These are phyloP conservation scores for Centropyge bicolor DNA, from an alignment of 2,797 vertebrate species.

Conservation along the genomic window DNA sequence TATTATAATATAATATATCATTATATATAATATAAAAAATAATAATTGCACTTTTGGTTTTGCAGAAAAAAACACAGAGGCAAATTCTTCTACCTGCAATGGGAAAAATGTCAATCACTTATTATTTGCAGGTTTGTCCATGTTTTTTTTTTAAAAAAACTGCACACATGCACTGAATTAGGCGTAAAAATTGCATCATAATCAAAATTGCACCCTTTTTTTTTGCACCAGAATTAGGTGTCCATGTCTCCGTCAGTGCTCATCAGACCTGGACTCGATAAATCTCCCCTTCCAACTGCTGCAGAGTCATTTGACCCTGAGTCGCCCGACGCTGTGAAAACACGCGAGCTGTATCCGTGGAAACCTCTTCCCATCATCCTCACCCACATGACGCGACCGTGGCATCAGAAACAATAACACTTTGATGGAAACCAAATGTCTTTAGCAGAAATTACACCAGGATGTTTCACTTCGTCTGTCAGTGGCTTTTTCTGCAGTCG, in stretches of 20 bases:
- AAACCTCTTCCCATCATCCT: constrained; percentile 36
- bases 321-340: constrained; percentile 44
- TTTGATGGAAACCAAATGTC: constrained; percentile 1
- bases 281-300: too few relatives aligned
- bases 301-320: neutral
- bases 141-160: too few relatives aligned
- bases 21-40: neutral
- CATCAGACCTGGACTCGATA: neutral
- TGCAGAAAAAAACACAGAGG: neutral
- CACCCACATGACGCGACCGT: constrained; percentile 13
- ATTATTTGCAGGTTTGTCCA: too few relatives aligned
- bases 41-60: neutral
- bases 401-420: constrained; percentile 14
- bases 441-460: neutral
- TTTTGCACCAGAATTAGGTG: too few relatives aligned
- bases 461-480: neutral
- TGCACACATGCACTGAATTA: too few relatives aligned
- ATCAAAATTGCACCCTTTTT: too few relatives aligned
- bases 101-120: too few relatives aligned
- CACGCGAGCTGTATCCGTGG: constrained; percentile 55
- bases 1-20: too few relatives aligned
- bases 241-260: neutral
- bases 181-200: too few relatives aligned
- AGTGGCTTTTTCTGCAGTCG: neutral
- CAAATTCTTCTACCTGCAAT: too few relatives aligned